Evolutionary conservation across 2,888 invertebrate species (phyloP).

Genomic region (Hypsopygia costalis): DNA sequence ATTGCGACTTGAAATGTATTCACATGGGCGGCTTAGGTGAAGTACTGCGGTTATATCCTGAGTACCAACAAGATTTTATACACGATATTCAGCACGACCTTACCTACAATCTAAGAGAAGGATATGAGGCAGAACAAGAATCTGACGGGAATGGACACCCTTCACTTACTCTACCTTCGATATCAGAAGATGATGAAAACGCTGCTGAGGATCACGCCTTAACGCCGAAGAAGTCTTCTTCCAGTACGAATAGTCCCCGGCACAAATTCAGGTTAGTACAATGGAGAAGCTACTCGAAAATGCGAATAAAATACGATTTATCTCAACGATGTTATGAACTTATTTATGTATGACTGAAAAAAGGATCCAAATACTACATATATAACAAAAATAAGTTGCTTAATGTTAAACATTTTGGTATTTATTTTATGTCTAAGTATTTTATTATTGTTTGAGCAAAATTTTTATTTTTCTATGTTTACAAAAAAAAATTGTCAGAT

Average conservation of each 20-base stretch:
- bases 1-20: constrained; percentile 97
- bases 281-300: too few relatives aligned
- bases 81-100: constrained; percentile 97
- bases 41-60: constrained; percentile 93
- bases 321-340: too few relatives aligned
- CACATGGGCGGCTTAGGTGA: constrained; percentile 95
- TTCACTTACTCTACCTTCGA: constrained; percentile 92
- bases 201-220: constrained; percentile 87
- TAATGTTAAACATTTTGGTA: too few relatives aligned
- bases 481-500: too few relatives aligned
- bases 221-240: constrained; percentile 82
- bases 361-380: too few relatives aligned
- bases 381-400: too few relatives aligned
- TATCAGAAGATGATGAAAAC: constrained; percentile 97
- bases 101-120: constrained; percentile 96
- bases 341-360: too few relatives aligned
- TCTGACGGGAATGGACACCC: constrained; percentile 89
- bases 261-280: constrained; percentile 79
- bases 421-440: too few relatives aligned
- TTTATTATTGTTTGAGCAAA: too few relatives aligned
- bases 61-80: constrained; percentile 96
- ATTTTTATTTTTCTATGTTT: too few relatives aligned
- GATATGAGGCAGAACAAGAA: constrained; percentile 93
- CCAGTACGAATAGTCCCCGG: constrained; percentile 83
- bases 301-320: too few relatives aligned